phyloP scores from a whole-genome alignment of 2,113 vertebrate species.

The Alosa alosa region DNA sequence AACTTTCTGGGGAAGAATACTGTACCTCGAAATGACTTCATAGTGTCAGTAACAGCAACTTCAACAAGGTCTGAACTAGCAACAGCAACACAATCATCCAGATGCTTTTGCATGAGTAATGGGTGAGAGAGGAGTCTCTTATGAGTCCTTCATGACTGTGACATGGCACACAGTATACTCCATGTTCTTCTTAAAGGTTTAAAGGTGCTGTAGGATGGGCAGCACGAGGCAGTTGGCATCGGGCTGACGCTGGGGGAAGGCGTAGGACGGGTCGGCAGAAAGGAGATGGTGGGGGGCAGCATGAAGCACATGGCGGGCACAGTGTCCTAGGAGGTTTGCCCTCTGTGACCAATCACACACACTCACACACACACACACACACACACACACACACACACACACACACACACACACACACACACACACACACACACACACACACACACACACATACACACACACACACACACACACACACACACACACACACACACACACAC shows the following conservation, averaged over 20 bases:
- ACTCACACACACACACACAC: not conserved
- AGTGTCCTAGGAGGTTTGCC: no score
- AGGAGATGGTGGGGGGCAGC: constrained; percentile 76
- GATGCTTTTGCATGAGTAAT: not conserved
- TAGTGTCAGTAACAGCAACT: not conserved
- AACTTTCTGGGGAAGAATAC: not conserved
- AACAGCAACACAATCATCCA: not conserved
- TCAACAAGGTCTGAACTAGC: no score
- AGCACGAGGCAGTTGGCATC: constrained; percentile 75
- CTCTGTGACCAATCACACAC: constrained; percentile 47
- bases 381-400: not conserved
- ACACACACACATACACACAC: no score
- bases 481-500: not conserved
- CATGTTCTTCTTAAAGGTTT: constrained; percentile 78
- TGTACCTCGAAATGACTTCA: not conserved
- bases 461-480: no score
- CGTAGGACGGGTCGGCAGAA: constrained; percentile 51
- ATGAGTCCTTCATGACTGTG: constrained; percentile 53
- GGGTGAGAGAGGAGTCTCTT: not conserved
- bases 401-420: no score
- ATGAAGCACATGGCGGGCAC: constrained; percentile 65
- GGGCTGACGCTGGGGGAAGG: constrained; percentile 77
- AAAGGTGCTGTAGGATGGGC: constrained; percentile 78
- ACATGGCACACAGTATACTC: constrained; percentile 78
- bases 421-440: no score